A percentile compares a stretch with the other conserved stretches of the same genome.
These are phyloP conservation scores for Drosophila lowei DNA, from an alignment of 1,140 invertebrate genomes.

Conservation along the genomic window DNA sequence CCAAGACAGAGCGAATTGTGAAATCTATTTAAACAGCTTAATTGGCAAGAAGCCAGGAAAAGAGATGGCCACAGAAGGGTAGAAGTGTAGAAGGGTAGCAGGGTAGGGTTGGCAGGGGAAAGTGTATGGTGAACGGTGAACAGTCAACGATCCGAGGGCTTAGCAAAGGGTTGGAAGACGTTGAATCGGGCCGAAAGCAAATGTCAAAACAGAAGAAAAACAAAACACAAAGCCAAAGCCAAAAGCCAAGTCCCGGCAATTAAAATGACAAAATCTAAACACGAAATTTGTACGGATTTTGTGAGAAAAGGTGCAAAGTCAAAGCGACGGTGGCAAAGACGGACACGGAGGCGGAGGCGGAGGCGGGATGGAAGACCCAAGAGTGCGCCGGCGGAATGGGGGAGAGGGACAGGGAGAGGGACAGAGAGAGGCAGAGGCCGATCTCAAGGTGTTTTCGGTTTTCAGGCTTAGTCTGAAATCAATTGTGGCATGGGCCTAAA, in stretches of 20 bases:
- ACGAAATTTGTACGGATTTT: slow-evolving; percentile 73
- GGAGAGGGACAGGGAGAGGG: too few species aligned
- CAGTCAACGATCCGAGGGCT: slow-evolving; percentile 62
- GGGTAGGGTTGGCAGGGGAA: too few species aligned
- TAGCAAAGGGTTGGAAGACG: slow-evolving; percentile 58
- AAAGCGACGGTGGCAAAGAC: slow-evolving; percentile 1
- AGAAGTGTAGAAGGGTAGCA: too few species aligned
- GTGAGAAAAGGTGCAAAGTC: slow-evolving; percentile 66
- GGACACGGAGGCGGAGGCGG: neutral
- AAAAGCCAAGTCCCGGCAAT: slow-evolving; percentile 57
- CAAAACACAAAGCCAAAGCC: slow-evolving; percentile 4
- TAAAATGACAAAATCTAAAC: slow-evolving; percentile 82
- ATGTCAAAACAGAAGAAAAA: slow-evolving; percentile 26
- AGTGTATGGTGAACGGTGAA: slow-evolving; percentile 20
- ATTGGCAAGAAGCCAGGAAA: slow-evolving; percentile 55
- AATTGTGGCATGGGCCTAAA: slow-evolving; percentile 52
- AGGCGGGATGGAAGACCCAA: slow-evolving; percentile 39
- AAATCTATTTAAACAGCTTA: slow-evolving; percentile 80
- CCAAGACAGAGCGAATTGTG: slow-evolving; percentile 50
- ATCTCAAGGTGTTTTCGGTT: slow-evolving; percentile 68
- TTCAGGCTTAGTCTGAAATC: slow-evolving; percentile 34
- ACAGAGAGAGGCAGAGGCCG: neutral
- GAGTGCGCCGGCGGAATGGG: slow-evolving; percentile 24
- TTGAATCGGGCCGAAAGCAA: slow-evolving; percentile 24
- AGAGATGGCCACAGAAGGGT: neutral